These are phyloP conservation scores for Dermolepida albohirtum DNA, from an alignment of 2,888 invertebrate species.

Conservation along the genomic window DNA sequence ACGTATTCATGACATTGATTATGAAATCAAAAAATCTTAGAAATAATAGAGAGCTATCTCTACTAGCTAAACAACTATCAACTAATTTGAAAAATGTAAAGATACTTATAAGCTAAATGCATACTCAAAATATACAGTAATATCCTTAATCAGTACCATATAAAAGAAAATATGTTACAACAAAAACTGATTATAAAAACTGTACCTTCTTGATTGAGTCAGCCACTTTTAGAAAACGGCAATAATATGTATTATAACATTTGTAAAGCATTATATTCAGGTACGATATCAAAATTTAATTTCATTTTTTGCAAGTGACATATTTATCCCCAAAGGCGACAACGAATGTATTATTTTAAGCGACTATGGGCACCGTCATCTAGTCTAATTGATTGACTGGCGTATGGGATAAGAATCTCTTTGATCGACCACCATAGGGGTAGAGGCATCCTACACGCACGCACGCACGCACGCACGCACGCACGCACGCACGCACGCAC, in stretches of 20 bases:
- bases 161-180: conserved; percentile 41
- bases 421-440: conserved; percentile 38
- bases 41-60: conserved; percentile 62
- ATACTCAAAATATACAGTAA: conserved; percentile 52
- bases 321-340: conserved; percentile 46
- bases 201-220: conserved; percentile 54
- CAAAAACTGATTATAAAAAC: conserved; percentile 40
- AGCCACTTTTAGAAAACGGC: conserved; percentile 52
- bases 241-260: conserved; percentile 38
- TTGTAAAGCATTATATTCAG: conserved; percentile 64
- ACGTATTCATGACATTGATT: conserved; percentile 50
- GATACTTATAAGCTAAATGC: conserved; percentile 47
- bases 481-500: no score
- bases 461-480: no score
- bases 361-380: conserved; percentile 31
- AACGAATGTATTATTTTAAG: conserved; percentile 34
- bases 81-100: conserved; percentile 55
- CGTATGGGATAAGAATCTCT: conserved; percentile 31
- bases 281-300: conserved; percentile 58
- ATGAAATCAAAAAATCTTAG: conserved; percentile 45
- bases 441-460: conserved; percentile 22
- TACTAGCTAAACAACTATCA: conserved; percentile 53
- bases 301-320: conserved; percentile 44
- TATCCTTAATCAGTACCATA: conserved; percentile 52
- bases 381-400: conserved; percentile 4